A percentile compares a stretch with the other conserved stretches of the same genome.
Conservation (phyloP, 2,888 invertebrate genomes). For the Atethmia centrago region DNA sequence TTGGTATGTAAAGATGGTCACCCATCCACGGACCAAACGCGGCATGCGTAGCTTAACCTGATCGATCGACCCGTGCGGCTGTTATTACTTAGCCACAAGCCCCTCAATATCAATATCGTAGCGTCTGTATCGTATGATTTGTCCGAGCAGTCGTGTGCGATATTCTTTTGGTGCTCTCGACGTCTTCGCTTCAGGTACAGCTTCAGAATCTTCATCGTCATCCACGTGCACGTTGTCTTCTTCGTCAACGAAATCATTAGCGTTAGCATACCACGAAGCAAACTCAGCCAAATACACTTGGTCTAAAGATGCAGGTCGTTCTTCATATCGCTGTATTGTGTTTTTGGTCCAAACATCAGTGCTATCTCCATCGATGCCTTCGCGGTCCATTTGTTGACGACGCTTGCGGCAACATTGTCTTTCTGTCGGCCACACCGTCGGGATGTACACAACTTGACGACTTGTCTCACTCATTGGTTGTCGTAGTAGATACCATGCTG, state of each 20-base stretch:
- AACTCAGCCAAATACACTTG: conserved; percentile 13
- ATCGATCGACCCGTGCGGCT: too few relatives aligned
- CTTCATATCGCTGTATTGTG: conserved; percentile 21
- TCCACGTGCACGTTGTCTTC: not conserved
- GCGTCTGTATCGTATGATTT: conserved; percentile 23
- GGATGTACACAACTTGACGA: conserved; percentile 7
- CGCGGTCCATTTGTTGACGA: conserved; percentile 8
- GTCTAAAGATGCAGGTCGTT: conserved; percentile 5
- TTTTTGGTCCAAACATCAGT: conserved; percentile 10
- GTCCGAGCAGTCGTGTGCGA: conserved; percentile 2
- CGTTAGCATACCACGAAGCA: conserved; percentile 24
- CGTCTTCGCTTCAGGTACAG: not conserved
- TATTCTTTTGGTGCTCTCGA: not conserved
- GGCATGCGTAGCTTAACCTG: too few relatives aligned
- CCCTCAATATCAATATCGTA: conserved; percentile 11
- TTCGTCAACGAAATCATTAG: too few relatives aligned
- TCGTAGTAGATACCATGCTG: conserved; percentile 19
- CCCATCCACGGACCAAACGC: too few relatives aligned
- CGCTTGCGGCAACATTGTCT: conserved; percentile 25
- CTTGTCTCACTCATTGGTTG: conserved; percentile 17
- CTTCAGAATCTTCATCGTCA: not conserved
- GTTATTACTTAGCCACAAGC: too few relatives aligned
- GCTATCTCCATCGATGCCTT: not conserved
- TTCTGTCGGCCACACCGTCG: conserved; percentile 10
- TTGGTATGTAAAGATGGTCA: too few relatives aligned